Evolutionary conservation across 2,888 invertebrate species (phyloP).

Genomic region (Drosophila emarginata): DNA sequence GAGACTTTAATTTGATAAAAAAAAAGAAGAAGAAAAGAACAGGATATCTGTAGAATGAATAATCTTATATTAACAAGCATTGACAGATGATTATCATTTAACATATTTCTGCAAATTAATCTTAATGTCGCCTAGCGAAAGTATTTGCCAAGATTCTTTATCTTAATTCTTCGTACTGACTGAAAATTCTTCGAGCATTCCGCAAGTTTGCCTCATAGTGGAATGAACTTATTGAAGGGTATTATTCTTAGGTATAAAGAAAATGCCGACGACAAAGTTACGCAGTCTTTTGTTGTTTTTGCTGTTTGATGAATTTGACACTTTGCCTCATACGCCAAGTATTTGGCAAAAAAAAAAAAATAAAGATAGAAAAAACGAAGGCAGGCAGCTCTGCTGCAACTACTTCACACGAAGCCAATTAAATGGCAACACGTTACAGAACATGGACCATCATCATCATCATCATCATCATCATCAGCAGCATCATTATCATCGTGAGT

Average conservation of each 20-base stretch:
- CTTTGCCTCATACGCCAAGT: slow-evolving; percentile 51
- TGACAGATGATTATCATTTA: no score
- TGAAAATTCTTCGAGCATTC: background rate
- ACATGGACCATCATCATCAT: slow-evolving; percentile 39
- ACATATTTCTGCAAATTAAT: no score
- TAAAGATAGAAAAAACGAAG: background rate
- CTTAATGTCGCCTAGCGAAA: no score
- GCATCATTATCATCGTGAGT: slow-evolving; percentile 17
- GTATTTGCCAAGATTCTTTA: no score
- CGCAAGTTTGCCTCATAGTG: background rate
- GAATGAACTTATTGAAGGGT: slow-evolving; percentile 15
- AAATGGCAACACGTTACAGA: slow-evolving; percentile 71
- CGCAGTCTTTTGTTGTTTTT: slow-evolving; percentile 34
- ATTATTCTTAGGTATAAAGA: slow-evolving; percentile 12
- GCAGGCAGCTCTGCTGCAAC: slow-evolving; percentile 29
- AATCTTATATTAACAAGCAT: no score
- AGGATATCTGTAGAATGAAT: no score
- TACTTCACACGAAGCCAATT: slow-evolving; percentile 63
- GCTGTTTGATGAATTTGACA: slow-evolving; percentile 33
- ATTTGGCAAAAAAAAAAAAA: slow-evolving; percentile 59
- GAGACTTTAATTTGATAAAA: no score
- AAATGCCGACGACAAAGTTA: slow-evolving; percentile 35
- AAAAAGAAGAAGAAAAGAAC: no score
- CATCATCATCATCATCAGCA: slow-evolving; percentile 38
- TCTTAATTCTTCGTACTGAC: background rate